Base-by-base conservation (phyloP, 2,888 invertebrate genomes). In the Pasiphila rectangulata region DNA sequence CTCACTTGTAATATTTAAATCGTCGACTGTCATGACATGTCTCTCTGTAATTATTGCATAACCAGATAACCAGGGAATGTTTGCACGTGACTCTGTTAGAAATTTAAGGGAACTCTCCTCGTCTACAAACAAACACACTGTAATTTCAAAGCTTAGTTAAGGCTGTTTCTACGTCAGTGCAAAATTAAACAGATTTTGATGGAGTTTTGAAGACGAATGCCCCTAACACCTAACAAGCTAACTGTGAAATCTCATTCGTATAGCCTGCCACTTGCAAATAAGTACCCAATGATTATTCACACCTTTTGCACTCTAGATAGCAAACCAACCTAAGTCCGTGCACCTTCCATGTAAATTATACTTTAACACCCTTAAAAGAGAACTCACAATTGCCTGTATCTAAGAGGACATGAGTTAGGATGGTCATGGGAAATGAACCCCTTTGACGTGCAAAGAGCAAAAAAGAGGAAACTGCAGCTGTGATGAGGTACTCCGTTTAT, bases 401-500 rank as follows among this genome's bases (percentile, higher is more conserved):
- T 4, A 19, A 15, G 25, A 17, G 24, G 23, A 54, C 56, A 54
- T 56, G 58, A 51, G 57, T 44, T 46, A 46, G 49, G 49, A 54
- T 34, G 43, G 49, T 41, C 46, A 34, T 48, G 53, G 50, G 45
- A 54, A 61, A 58, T 53, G 57, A 59, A 64, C 57, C 69, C 66
- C 64, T 76, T 75, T 75, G 75, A 72, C 67, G 72, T 66, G 57
- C 58, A 64, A 67, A 67, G 58, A 62, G 69, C 61, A 67, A 72
- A 72, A 74, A 70, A 70, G 66, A 63, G 53, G 59, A 62, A 65
- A 60, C 57, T 59, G 64, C 64, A 67, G 60, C 63, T 64, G 64
- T 75, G 78, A 79, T 74, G 78, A 73, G 72, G 61, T 68, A 67
- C 72, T 65, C 57, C 72, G 70, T 79, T 83, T 84, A 83, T 85